These are phyloP conservation scores for Psittacara wagleri DNA, from an alignment of 2,113 vertebrate genomes.

Conservation along the genomic window DNA sequence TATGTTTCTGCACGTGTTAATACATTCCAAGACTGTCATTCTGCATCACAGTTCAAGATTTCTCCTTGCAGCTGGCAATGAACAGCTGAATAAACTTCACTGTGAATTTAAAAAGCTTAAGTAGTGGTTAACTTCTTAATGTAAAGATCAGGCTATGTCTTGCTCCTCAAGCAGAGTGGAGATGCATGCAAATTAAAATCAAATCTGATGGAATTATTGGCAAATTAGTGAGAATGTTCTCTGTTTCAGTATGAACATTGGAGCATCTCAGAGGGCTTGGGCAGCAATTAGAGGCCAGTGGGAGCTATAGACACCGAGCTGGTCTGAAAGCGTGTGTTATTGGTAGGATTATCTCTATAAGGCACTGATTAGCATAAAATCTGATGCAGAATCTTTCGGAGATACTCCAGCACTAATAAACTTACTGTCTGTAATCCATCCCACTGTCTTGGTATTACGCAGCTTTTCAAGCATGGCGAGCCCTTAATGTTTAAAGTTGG, in stretches of 20 bases:
- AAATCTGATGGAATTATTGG: background rate
- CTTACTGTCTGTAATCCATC: background rate
- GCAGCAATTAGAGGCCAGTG: background rate
- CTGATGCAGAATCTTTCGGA: background rate
- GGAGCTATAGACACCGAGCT: background rate
- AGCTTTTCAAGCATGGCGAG: background rate
- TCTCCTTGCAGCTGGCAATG: constrained; percentile 1
- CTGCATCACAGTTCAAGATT: background rate
- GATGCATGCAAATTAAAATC: background rate
- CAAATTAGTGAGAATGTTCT: background rate
- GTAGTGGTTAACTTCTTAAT: background rate
- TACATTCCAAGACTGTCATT: background rate
- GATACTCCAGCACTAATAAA: background rate
- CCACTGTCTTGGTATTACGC: background rate
- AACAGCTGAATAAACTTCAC: constrained; percentile 23
- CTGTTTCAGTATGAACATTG: background rate
- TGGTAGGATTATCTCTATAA: background rate
- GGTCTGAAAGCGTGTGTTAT: background rate
- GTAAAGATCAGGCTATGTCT: background rate
- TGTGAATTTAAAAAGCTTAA: background rate
- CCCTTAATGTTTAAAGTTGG: background rate
- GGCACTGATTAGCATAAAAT: background rate
- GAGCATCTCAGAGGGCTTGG: background rate
- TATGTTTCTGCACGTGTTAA: background rate
- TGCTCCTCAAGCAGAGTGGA: background rate